phyloP scores from a whole-genome alignment of 2,113 vertebrate species.

The Lepisosteus osseus region DNA sequence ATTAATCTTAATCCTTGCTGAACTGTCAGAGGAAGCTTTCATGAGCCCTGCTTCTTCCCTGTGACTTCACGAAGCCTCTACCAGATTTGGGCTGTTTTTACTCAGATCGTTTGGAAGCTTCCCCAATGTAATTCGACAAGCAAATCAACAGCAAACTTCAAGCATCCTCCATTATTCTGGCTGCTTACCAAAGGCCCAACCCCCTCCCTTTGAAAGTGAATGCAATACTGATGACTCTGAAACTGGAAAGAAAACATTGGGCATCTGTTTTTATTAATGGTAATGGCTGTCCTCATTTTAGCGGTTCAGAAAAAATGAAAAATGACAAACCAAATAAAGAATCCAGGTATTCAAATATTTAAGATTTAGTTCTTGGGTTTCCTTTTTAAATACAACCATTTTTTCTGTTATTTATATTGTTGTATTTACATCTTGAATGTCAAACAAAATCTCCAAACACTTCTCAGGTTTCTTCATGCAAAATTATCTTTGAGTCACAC shows the following conservation, averaged over 20 bases:
- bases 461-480: too few species aligned
- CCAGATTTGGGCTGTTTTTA: slow-evolving; percentile 6
- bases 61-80: not conserved
- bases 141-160: slow-evolving; percentile 1
- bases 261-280: not conserved
- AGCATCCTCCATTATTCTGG: not conserved
- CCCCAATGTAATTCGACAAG: slow-evolving; percentile 2
- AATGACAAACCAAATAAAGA: not conserved
- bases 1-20: not conserved
- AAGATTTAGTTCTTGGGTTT: too few species aligned
- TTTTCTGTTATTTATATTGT: too few species aligned
- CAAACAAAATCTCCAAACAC: too few species aligned
- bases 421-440: too few species aligned
- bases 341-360: not conserved
- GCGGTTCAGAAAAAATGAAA: not conserved
- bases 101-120: not conserved
- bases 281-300: not conserved
- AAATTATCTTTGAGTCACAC: too few species aligned
- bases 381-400: too few species aligned
- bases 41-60: not conserved
- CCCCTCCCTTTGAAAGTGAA: slow-evolving; percentile 1
- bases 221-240: not conserved
- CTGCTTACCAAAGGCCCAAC: not conserved
- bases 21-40: too few species aligned
- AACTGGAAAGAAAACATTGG: not conserved